Evolutionary conservation across 2,888 invertebrate species (phyloP).

Genomic region (Colletes collaris): DNA sequence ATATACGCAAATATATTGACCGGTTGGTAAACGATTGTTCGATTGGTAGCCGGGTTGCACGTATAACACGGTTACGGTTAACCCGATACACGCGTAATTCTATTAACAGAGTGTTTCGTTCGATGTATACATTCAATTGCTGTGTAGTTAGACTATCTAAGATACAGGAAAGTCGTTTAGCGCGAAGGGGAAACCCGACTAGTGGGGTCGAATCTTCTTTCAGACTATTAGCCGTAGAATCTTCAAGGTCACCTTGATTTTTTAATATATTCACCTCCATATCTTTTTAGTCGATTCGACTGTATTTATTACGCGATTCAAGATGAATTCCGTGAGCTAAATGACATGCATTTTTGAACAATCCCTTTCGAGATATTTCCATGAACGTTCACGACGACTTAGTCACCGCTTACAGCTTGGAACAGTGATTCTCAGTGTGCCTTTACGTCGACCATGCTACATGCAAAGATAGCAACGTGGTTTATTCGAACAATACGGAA

Average conservation of each 20-base stretch:
- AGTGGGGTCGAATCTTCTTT: not conserved
- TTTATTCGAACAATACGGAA: too few relatives aligned
- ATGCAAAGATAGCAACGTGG: not conserved
- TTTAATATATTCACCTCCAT: not conserved
- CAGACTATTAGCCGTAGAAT: not conserved
- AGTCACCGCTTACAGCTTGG: not conserved
- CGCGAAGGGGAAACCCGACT: not conserved
- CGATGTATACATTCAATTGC: conserved; percentile 5
- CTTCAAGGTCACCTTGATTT: conserved; percentile 17
- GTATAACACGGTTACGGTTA: conserved; percentile 46
- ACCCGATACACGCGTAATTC: conserved; percentile 37
- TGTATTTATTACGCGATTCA: not conserved
- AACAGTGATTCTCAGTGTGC: not conserved
- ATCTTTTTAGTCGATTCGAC: not conserved
- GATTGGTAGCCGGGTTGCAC: conserved; percentile 15
- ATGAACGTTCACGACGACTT: not conserved
- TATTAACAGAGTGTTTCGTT: conserved; percentile 5
- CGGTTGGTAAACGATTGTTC: conserved; percentile 33
- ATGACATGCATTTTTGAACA: conserved; percentile 4
- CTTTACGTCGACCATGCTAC: not conserved
- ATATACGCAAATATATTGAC: not conserved
- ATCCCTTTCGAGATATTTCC: not conserved
- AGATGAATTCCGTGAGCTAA: not conserved
- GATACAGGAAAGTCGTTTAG: not conserved
- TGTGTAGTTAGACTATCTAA: conserved; percentile 1